These are phyloP conservation scores for Ylistrum balloti DNA, from an alignment of 1,140 invertebrate species.

Conservation along the genomic window DNA sequence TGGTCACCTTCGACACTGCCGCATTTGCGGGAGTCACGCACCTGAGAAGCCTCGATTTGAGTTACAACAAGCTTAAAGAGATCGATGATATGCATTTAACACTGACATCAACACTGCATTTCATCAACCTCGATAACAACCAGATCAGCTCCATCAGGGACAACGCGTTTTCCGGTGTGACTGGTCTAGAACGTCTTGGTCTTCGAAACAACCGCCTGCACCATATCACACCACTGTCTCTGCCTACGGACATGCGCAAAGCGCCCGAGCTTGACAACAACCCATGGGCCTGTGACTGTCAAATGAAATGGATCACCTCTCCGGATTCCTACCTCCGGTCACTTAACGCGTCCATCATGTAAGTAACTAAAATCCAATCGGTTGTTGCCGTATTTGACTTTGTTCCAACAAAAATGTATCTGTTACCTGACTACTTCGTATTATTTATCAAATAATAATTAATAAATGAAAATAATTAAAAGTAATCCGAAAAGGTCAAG, in stretches of 20 bases:
- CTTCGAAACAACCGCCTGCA: constrained; percentile 27
- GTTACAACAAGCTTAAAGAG: constrained; percentile 36
- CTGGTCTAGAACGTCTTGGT: neutral
- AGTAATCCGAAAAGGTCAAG: no score
- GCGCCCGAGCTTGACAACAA: constrained; percentile 10
- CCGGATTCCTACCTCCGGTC: neutral
- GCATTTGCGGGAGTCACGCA: constrained; percentile 44
- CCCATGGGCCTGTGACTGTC: constrained; percentile 52
- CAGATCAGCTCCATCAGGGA: neutral
- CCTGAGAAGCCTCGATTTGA: constrained; percentile 31
- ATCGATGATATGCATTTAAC: constrained; percentile 41
- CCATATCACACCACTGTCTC: neutral
- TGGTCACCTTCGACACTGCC: neutral
- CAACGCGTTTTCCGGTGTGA: neutral
- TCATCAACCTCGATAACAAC: neutral
- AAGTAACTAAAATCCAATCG: no score
- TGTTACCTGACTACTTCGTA: no score
- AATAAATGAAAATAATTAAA: no score
- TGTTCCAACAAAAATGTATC: no score
- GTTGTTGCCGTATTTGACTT: no score
- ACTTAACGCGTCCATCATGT: neutral
- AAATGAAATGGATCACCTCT: constrained; percentile 12
- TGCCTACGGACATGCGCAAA: neutral
- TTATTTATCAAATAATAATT: no score
- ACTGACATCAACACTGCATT: neutral